Percentiles rank a stretch among this genome's conserved stretches.
Evolutionary conservation across 2,797 vertebrate genomes (phyloP).

Genomic region (Tadarida brasiliensis): DNA sequence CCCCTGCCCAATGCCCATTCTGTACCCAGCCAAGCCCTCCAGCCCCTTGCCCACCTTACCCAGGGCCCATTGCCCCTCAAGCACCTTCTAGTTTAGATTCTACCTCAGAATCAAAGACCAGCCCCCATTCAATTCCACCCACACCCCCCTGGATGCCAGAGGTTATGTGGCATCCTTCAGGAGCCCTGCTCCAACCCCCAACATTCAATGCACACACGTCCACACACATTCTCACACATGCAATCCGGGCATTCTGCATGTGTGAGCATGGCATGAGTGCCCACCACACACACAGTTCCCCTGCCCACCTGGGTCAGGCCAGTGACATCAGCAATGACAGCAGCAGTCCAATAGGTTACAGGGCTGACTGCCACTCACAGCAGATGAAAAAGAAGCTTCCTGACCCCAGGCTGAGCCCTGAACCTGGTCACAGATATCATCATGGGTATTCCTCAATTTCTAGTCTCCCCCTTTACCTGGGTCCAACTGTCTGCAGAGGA

Average conservation of each 20-base stretch:
- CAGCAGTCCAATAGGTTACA: background rate
- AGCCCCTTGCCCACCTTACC: background rate
- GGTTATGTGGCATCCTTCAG: accelerated
- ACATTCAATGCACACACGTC: no score
- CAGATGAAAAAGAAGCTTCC: background rate
- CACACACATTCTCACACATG: background rate
- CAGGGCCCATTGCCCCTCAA: background rate
- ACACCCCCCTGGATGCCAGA: background rate
- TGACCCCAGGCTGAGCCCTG: background rate
- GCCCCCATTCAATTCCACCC: background rate
- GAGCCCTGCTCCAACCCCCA: background rate
- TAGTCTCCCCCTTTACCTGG: background rate
- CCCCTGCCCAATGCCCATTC: background rate
- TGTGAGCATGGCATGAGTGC: background rate
- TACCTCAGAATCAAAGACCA: background rate
- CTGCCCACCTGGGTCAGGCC: accelerated
- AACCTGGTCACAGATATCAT: background rate
- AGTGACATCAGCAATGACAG: background rate
- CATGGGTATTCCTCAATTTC: background rate
- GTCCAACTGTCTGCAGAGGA: background rate
- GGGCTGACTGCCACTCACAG: background rate
- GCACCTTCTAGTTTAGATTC: background rate
- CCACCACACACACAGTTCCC: background rate
- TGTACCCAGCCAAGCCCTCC: background rate
- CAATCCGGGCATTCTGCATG: background rate